Base-by-base conservation (phyloP, 2,888 invertebrate species). In the Pseudoips prasinana region DNA sequence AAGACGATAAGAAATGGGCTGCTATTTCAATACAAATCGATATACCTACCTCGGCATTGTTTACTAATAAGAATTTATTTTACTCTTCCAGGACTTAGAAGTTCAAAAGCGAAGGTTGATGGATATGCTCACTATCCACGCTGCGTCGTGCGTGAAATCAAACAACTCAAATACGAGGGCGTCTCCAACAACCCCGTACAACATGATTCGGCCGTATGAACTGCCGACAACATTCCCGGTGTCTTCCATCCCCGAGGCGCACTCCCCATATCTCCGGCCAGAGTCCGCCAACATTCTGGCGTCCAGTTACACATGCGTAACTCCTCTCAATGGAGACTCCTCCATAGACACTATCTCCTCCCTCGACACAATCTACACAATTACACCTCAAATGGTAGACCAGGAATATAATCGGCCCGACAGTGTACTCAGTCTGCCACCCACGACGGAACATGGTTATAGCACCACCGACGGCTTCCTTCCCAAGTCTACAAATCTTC, bases 51-150 rank as follows among this genome's bases (percentile, higher is more conserved):
- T 14, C 2, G 14, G 14, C 14, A 14, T 5, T 3, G 14, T 14
- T 14, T 5, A 14, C 14, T 5, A 14, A 14, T 2, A 14, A 14
- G 14, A 14, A n/a, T n/a, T n/a, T n/a, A n/a, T n/a, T n/a, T 14
- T 14, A 3, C 41, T 29, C 43, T 83, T 80, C 24, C 93, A 95
- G 80, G 92, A 94, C 61, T 85, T 96, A 64, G 95, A 96, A 82
- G 93, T 92, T 32, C 94, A 96, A 71, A 92, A 94, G 63, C 91
- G 93, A 47, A 92, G 93, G 65, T 87, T 97, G 38, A 90, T 94
- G 60, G 95, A 95, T 56, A 94, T 96, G 92, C 81, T 96, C 55
- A 92, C 93, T 31, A 80, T 92, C 8, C 96, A 96, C 76, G 89
- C 92, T 22, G 92, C 94, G 0, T 91, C 91, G 7, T 96, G 96